Evolutionary conservation across 2,113 vertebrate species (phyloP), one percentile per base, ranked within the genome.

Genomic region (Otus sunia): DNA sequence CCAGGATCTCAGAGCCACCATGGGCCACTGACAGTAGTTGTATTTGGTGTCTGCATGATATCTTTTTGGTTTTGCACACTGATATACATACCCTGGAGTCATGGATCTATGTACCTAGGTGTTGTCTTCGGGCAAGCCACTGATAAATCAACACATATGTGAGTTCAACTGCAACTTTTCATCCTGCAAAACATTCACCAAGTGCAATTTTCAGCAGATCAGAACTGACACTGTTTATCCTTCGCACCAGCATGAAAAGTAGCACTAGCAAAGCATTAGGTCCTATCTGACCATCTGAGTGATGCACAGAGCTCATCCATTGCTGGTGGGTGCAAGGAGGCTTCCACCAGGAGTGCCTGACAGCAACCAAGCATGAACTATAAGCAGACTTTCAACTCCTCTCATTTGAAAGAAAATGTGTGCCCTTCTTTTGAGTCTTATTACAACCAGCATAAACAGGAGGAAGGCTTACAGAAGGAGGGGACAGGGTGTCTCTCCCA

Each of bases 351-450:
- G 20, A 0, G 6, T 41, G 10, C 22, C 39, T 41, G 34, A 66
- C 10, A 71, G 26, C 36, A 86, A 12, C 13, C 11, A 37, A 0
- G 0, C 25, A 5, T 20, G 9, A 47, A 21, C 26, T 37, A 37
- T 25, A 7, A 39, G 15, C 8, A 62, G 47, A 36, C 6, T 45
- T 34, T 53, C 16, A 66, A 1, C 4, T 2, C 5, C 29, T 60
- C 29, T 56, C 10, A 25, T 52, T 81, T 66, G 45, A 78, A 64
- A 52, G 17, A 82, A 50, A 69, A 63, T 12, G 1, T 22, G 1
- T 29, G 7, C 37, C 26, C 4, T 43, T 72, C 50, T 50, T 69
- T 32, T 2, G 0, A 86, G 15, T 12, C 15, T 86, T 12, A 52
- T 78, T 47, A 34, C 8, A 75, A 58, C 5, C 29, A 39, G 9